Evolutionary conservation across 2,113 vertebrate genomes (phyloP), one percentile per base, ranked within the genome.

Genomic region (Cyanoderma ruficeps): DNA sequence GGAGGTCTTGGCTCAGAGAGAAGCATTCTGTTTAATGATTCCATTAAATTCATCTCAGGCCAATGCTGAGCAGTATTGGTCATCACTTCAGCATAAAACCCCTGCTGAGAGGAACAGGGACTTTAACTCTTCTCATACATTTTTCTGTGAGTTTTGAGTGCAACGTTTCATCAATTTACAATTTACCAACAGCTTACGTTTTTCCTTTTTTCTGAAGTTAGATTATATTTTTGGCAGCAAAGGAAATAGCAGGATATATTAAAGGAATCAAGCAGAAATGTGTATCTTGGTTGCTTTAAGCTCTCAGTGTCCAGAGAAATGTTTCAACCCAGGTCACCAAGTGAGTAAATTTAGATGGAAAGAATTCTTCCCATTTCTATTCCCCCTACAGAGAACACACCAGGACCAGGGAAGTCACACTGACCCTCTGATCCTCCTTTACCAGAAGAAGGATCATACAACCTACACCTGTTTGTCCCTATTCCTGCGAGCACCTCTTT

Each of bases 221-320:
- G 69, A 39, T 30, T 2, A 37, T n/a, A 39, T 37, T 63, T 91
- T 59, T n/a, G 27, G 15, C 28, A 84, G 72, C 18, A 46, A 68
- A 84, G 72, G 22, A 67, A 75, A 11, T 3, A 33, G 15, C 12
- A 42, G 65, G 21, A 33, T 33, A 17, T 3, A 41, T 23, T 17
- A 76, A 65, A 91, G 47, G 60, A 72, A 79, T 33, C 25, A 20
- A 75, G 61, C 25, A 64, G 79, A 60, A 94, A 79, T 21, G 22
- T 2, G 0, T 33, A 9, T 35, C 15, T 81, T 30, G 1, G 0
- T 75, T 57, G 33, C 28, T 64, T 61, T 31, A 57, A 67, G 52
- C 24, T 68, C 16, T 16, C 9, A 28, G 18, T 1, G 3, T 33
- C 41, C 57, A 78, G n/a, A 65, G 30, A 60, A 94, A 78, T n/a